These are phyloP conservation scores for Dermochelys coriacea DNA, from an alignment of 2,797 vertebrate genomes.

Conservation along the genomic window DNA sequence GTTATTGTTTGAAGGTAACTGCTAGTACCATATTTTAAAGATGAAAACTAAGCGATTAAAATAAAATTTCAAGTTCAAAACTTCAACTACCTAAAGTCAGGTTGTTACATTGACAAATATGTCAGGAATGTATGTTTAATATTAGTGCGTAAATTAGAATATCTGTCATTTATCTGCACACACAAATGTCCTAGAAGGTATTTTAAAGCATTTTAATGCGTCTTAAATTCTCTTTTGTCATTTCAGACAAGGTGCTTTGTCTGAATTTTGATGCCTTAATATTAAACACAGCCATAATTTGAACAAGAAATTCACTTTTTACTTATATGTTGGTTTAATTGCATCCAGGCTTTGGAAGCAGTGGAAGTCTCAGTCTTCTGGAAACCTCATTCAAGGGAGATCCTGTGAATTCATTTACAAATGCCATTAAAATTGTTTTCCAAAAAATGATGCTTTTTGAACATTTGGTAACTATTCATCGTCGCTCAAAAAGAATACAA, in stretches of 20 bases:
- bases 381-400: slow-evolving; percentile 2
- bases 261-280: background rate
- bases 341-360: slow-evolving; percentile 36
- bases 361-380: background rate
- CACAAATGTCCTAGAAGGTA: background rate
- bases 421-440: background rate
- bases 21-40: background rate
- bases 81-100: background rate
- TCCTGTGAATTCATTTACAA: slow-evolving; percentile 13
- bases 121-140: slow-evolving; percentile 20
- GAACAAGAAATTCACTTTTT: slow-evolving; percentile 31
- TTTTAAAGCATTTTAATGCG: slow-evolving; percentile 22
- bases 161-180: slow-evolving; percentile 2
- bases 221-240: slow-evolving; percentile 33
- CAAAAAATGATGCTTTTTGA: background rate
- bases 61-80: background rate
- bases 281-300: background rate
- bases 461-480: background rate
- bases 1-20: background rate
- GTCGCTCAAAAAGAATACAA: background rate
- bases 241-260: slow-evolving; percentile 7
- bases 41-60: slow-evolving; percentile 16
- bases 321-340: slow-evolving; percentile 23
- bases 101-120: slow-evolving; percentile 5
- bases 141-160: slow-evolving; percentile 12